Evolutionary conservation across 2,113 vertebrate genomes (phyloP), one percentile per base, ranked within the genome.

Genomic region (Hippocampus zosterae): DNA sequence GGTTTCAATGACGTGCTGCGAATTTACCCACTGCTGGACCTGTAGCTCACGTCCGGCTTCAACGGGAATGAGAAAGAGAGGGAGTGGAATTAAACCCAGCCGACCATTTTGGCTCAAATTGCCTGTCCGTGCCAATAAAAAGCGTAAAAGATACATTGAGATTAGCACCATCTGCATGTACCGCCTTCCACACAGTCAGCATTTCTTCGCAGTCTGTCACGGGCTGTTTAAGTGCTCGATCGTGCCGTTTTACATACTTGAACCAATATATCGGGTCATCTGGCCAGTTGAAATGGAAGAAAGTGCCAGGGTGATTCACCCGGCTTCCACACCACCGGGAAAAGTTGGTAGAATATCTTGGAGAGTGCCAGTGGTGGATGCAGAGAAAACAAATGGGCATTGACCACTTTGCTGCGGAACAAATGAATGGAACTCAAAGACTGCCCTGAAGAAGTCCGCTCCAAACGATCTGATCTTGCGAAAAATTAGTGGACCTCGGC

Each of bases 31-130:
- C 52, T 55, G 52, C 21, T 55, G 19, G 1, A 53, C 21, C 21
- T 21, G 52, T 21, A 53, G 52, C 52, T n/a, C 52, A 53, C 52
- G 8, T n/a, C 52, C 21, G 52, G 13, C 59, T 37, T 71, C 46
- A 11, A 67, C 73, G 67, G 59, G 67, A 69, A 56, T 77, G 73
- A 73, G 72, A 75, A 61, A 82, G 79, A 12, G 40, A 41, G 40
- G 23, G 73, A 81, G 74, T 70, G 75, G 65, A 81, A 86, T 89
- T 87, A 88, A 87, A 81, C 71, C 63, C 12, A 75, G 80, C 76
- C 73, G 55, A 69, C 84, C 74, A 65, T 90, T 82, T 75, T 37
- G 13, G 71, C 66, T 78, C 76, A 81, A 86, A 81, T 72, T 60
- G 68, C 76, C 3, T 74, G 87, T 87, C 63, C 70, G 75, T 83